A percentile compares a stretch with the other conserved stretches of the same genome.
Conservation (phyloP, 2,113 vertebrate genomes). For the Rhineura floridana region DNA sequence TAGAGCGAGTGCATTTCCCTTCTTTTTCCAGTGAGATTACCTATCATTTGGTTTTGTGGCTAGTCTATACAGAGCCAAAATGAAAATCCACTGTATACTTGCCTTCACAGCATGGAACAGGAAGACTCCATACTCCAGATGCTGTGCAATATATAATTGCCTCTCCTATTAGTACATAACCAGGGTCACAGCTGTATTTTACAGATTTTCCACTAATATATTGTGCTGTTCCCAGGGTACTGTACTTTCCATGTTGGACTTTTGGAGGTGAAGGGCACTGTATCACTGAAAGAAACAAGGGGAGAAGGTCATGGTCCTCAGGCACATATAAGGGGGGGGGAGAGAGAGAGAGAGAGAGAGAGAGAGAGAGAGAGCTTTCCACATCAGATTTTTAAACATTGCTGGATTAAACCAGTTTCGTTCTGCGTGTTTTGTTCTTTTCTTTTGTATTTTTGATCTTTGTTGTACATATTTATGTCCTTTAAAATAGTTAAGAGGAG, state of each 20-base stretch:
- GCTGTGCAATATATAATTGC: conserved; percentile 24
- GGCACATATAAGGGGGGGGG: neutral
- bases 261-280: conserved; percentile 35
- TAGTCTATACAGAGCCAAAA: neutral
- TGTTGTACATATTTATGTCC: no score
- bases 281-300: neutral
- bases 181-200: conserved; percentile 59
- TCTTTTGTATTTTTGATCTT: no score
- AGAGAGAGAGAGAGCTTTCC: neutral
- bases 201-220: conserved; percentile 48
- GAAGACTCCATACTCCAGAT: conserved; percentile 59
- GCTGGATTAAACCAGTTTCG: no score
- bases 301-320: neutral
- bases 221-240: neutral
- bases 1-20: no score
- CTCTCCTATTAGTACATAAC: conserved; percentile 50
- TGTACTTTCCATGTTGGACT: conserved; percentile 35
- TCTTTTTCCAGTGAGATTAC: no score
- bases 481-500: no score
- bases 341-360: neutral
- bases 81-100: conserved; percentile 37
- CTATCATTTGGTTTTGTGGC: no score
- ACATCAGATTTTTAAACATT: no score
- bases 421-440: no score
- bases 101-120: conserved; percentile 58